These are phyloP conservation scores for Gymnodraco acuticeps DNA, from an alignment of 2,797 vertebrate genomes.

Conservation along the genomic window DNA sequence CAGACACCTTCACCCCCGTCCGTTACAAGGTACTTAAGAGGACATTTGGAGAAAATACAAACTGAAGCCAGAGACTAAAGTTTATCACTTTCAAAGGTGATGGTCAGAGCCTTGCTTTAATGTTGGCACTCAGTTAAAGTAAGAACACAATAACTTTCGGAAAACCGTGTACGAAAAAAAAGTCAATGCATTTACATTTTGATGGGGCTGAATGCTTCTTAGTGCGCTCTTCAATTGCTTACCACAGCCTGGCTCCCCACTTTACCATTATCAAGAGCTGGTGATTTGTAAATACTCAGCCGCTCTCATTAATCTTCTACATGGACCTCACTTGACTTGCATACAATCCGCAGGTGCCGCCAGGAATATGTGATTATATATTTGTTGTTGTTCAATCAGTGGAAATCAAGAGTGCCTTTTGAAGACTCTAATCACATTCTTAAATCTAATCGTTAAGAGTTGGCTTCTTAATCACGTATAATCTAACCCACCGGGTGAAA, in stretches of 20 bases:
- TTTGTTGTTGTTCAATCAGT: slow-evolving; percentile 40
- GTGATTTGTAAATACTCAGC: not conserved
- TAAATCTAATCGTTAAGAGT: slow-evolving; percentile 23
- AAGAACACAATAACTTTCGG: too few species aligned
- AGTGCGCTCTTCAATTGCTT: not conserved
- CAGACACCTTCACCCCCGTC: slow-evolving; percentile 5
- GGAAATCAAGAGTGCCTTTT: slow-evolving; percentile 54
- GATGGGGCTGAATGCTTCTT: not conserved
- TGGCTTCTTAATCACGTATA: slow-evolving; percentile 42
- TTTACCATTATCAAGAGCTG: not conserved
- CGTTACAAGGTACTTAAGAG: not conserved
- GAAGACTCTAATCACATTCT: slow-evolving; percentile 49
- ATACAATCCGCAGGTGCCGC: not conserved
- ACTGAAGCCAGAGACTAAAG: too few species aligned
- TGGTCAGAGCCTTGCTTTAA: too few species aligned
- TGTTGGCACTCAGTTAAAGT: too few species aligned
- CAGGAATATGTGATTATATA: not conserved
- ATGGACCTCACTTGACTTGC: not conserved
- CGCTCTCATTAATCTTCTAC: not conserved
- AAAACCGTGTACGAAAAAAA: not conserved
- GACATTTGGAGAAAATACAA: not conserved
- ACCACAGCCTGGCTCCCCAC: not conserved
- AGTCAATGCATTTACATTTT: not conserved
- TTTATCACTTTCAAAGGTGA: not conserved
- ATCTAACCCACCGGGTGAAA: slow-evolving; percentile 23